Percentiles rank a stretch among this genome's conserved stretches.
phyloP scores from a whole-genome alignment of 2,797 vertebrate species.

The Pipistrellus nathusii region DNA sequence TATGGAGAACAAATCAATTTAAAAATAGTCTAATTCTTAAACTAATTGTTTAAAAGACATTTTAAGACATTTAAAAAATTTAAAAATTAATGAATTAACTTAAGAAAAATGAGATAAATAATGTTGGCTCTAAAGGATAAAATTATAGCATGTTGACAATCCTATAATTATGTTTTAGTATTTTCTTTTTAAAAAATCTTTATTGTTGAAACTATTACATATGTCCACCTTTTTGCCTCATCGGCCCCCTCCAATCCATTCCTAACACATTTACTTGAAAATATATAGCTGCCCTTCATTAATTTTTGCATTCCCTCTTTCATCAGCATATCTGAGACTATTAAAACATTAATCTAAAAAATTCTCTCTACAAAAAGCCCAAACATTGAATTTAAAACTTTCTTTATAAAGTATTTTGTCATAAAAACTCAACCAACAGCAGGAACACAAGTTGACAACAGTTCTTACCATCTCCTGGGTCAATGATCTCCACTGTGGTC shows the following conservation, averaged over 20 bases:
- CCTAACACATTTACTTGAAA: background rate
- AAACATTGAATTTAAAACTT: background rate
- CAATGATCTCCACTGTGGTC: conserved; percentile 94
- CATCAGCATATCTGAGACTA: background rate
- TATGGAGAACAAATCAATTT: background rate
- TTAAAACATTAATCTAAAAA: background rate
- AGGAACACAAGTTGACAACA: background rate
- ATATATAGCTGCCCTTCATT: background rate
- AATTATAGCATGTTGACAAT: background rate
- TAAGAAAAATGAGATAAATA: background rate
- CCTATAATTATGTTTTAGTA: too few relatives aligned
- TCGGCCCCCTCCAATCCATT: too few relatives aligned
- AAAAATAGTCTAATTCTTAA: background rate
- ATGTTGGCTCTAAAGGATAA: background rate
- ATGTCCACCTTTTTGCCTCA: too few relatives aligned
- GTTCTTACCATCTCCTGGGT: conserved; percentile 94
- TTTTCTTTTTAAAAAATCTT: too few relatives aligned
- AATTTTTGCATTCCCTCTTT: background rate
- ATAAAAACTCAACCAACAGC: background rate
- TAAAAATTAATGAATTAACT: background rate
- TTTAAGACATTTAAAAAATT: background rate
- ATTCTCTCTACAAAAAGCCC: background rate
- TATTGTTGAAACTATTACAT: too few relatives aligned
- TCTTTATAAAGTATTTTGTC: background rate
- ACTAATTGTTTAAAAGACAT: background rate